Evolutionary conservation across 2,888 invertebrate species (phyloP).

Genomic region (Phasia obesa): DNA sequence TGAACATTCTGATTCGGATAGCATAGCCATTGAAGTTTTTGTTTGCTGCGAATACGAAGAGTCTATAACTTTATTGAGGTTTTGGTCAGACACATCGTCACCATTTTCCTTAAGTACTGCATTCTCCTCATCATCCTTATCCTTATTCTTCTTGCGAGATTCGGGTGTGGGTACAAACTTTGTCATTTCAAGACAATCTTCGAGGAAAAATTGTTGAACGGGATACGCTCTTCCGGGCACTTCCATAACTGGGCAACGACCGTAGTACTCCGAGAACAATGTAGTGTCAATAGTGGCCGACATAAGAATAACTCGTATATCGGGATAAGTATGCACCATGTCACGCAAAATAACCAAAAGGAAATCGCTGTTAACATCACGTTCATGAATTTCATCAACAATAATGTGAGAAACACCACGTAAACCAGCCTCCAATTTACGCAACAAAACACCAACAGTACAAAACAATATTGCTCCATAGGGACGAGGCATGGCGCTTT

Average conservation of each 20-base stretch:
- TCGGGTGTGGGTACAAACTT: constrained; percentile 91
- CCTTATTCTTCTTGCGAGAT: constrained; percentile 87
- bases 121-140: constrained; percentile 85
- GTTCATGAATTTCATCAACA: constrained; percentile 97
- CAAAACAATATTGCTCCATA: constrained; percentile 98
- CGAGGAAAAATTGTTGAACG: constrained; percentile 95
- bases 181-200: constrained; percentile 95
- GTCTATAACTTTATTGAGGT: constrained; percentile 87
- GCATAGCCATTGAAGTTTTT: constrained; percentile 86
- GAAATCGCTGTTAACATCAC: constrained; percentile 98
- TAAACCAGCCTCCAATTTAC: constrained; percentile 96
- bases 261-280: constrained; percentile 96
- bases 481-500: constrained; percentile 94
- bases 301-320: constrained; percentile 97
- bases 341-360: constrained; percentile 96
- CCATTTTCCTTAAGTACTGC: constrained; percentile 85
- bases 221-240: constrained; percentile 92
- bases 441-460: constrained; percentile 95
- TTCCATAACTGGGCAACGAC: constrained; percentile 94
- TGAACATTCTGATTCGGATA: constrained; percentile 95
- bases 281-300: constrained; percentile 98
- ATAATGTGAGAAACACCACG: constrained; percentile 98
- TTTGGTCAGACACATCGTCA: constrained; percentile 87
- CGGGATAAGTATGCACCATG: constrained; percentile 96
- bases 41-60: constrained; percentile 85